These are phyloP conservation scores for Pheosia tremula DNA, from an alignment of 2,888 invertebrate genomes.

Conservation along the genomic window DNA sequence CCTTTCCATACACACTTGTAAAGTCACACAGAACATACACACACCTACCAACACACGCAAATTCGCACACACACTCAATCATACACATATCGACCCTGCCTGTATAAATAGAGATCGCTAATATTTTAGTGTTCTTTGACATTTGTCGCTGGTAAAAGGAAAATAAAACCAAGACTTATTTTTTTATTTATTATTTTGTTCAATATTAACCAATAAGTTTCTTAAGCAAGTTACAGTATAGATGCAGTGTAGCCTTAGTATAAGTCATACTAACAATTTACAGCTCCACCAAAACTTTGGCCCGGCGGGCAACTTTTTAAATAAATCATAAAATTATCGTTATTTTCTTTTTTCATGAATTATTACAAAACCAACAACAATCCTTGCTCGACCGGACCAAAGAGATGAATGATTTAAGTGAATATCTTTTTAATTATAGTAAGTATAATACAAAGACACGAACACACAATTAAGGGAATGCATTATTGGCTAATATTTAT, in stretches of 20 bases:
- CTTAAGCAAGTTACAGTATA: slow-evolving; percentile 77
- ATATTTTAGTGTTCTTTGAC: no score
- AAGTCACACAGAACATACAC: no score
- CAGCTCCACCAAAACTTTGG: slow-evolving; percentile 31
- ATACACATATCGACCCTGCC: no score
- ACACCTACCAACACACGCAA: no score
- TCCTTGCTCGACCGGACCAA: slow-evolving; percentile 38
- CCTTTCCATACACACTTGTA: no score
- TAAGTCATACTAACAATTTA: slow-evolving; percentile 48
- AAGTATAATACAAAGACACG: slow-evolving; percentile 64
- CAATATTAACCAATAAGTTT: slow-evolving; percentile 77
- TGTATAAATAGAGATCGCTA: no score
- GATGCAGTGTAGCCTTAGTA: slow-evolving; percentile 60
- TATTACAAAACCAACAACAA: background rate
- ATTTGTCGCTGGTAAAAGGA: background rate
- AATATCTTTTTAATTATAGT: slow-evolving; percentile 42
- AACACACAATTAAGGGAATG: slow-evolving; percentile 49
- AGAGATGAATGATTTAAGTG: slow-evolving; percentile 41
- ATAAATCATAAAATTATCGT: background rate
- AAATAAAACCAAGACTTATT: slow-evolving; percentile 40
- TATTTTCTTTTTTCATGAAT: background rate
- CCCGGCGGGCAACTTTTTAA: slow-evolving; percentile 18
- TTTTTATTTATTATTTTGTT: slow-evolving; percentile 73
- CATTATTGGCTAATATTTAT: slow-evolving; percentile 40
- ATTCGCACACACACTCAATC: no score